Conservation (phyloP, 2,113 vertebrate genomes). For the Diphyllodes magnificus region DNA sequence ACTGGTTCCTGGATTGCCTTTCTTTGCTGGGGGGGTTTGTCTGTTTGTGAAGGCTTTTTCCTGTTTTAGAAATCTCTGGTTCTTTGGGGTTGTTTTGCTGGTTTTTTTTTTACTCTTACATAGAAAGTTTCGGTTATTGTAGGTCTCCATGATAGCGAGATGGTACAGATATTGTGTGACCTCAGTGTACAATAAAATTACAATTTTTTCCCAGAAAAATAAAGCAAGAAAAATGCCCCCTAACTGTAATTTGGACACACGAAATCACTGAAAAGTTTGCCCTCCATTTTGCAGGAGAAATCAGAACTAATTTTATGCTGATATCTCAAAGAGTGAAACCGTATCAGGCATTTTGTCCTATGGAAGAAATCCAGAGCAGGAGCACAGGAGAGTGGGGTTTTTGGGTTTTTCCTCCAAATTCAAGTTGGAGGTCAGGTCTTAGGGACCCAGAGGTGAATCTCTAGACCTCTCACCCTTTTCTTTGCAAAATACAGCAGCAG, state of each 20-base stretch:
- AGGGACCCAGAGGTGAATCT: background rate
- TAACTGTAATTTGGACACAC: background rate
- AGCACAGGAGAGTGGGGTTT: background rate
- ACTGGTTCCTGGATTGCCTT: background rate
- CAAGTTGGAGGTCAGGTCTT: background rate
- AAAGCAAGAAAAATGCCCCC: background rate
- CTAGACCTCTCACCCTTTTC: background rate
- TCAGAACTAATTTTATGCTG: background rate
- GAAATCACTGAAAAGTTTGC: background rate
- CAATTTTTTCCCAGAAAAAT: background rate
- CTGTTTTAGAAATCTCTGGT: background rate
- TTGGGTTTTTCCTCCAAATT: background rate
- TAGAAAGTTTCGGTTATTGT: background rate
- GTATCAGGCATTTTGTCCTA: rapidly evolving
- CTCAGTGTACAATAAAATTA: background rate
- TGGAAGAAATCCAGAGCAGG: background rate
- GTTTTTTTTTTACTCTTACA: background rate
- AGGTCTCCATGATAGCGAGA: background rate
- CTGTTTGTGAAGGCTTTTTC: background rate
- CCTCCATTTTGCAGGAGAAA: background rate
- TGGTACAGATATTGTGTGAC: background rate
- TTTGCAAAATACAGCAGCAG: background rate
- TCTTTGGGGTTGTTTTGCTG: background rate
- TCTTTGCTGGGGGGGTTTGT: rapidly evolving
- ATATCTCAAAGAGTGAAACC: background rate